Base-by-base conservation (phyloP, 1,140 invertebrate species). In the Drosophila carrolli region DNA sequence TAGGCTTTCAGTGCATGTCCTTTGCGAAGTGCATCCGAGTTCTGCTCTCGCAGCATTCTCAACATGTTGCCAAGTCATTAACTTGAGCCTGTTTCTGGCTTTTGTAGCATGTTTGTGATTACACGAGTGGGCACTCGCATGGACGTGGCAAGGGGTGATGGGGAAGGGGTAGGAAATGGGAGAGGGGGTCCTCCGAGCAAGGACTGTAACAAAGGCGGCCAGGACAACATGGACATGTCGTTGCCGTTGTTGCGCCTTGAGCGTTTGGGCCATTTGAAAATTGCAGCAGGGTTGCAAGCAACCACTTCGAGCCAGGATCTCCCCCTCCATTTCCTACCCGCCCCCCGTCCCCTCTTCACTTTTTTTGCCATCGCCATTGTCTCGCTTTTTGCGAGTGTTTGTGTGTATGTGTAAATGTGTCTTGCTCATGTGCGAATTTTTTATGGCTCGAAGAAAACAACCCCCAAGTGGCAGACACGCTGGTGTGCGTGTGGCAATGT, bases 41-140 rank as follows among this genome's bases (percentile, higher is more conserved):
- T 48, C 37, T 67, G 46, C 61, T 53, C 60, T 68, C 38, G 60
- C 38, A 6, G 63, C 63, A 77, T 67, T 78, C 68, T 67, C 83
- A 86, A 79, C 83, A 86, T 86, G 83, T 88, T 88, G 83, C 83
- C 83, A 88, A 88, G 83, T 88, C 83, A 88, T 88, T 88, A 88
- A 88, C 79, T 82, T 80, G 83, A 89, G 83, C 84, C 83, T 88
- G 83, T 82, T 83, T 38, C 71, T 80, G 76, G 83, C 83, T 77
- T 88, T 88, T 88, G 83, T 88, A 88, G 78, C 84, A 89, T 89
- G 76, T 89, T 88, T 88, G 83, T 86, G 83, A 86, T 86, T 86
- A 80, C 79, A 75, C 54, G 48, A 59, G 23, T 23, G 50, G 71
- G 51, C 32, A 37, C 50, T 35, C 10, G 29, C 50, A 51, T 37